Evolutionary conservation across 2,113 vertebrate species (phyloP), one percentile per base, ranked within the genome.

Genomic region (Tympanuchus pallidicinctus): DNA sequence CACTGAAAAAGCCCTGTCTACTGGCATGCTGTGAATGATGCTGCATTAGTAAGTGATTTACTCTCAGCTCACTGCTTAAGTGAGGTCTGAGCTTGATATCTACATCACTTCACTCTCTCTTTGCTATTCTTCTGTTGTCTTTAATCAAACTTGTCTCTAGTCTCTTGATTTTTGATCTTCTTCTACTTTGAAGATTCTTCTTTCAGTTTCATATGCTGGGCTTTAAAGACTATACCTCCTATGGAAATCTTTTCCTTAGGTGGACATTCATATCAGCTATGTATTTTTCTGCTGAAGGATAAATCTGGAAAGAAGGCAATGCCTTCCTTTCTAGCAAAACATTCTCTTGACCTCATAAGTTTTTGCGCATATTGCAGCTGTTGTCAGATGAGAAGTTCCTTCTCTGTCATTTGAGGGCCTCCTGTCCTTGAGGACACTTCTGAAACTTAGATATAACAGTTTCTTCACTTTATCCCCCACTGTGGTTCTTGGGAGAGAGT

Each of bases 31-130:
- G 66, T 73, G 78, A 72, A 19, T 89, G 71, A 69, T 54, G 43
- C 74, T 79, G 42, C 86, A n/a, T 82, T 94, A 3, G 11, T 82
- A 82, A 82, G 81, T 71, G 69, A 38, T 87, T 89, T 42, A 38
- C 22, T 87, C 73, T 84, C 63, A 48, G 63, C 61, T 92, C 28
- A 64, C 38, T 82, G 84, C 80, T 66, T 66, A 66, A 71, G 80
- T 0, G 0, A 94, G 79, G 59, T 91, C 71, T 73, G 60, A 78
- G 72, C 54, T 61, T 57, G 70, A 91, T 66, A 40, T 47, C n/a
- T 82, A 0, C 79, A 63, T 67, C n/a, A 38, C 59, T 85, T 92
- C 36, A 57, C 63, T 1, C 0, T 74, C 24, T 82, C 64, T 92
- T 82, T 36, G n/a, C 45, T 70, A 27, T 36, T 86, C 48, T 83